These are phyloP conservation scores for Drosophila persimilis DNA, from an alignment of 1,140 invertebrate species.

Conservation along the genomic window DNA sequence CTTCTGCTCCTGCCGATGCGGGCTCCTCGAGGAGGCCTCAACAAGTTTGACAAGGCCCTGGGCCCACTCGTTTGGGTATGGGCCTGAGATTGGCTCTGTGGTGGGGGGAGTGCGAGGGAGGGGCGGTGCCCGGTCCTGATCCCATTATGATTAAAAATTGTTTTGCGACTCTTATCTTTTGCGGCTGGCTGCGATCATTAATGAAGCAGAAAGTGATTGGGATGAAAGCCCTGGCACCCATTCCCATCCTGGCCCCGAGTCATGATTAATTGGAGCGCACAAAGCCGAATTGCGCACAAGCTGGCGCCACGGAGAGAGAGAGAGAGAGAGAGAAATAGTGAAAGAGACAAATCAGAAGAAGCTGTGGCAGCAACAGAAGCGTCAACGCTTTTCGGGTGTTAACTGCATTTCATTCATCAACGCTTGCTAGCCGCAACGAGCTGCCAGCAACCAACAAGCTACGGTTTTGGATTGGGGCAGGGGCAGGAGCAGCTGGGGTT, in stretches of 20 bases:
- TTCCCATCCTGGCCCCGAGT: constrained; percentile 18
- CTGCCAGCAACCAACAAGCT: constrained; percentile 27
- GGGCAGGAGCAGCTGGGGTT: constrained; percentile 9
- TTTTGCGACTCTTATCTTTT: constrained; percentile 64
- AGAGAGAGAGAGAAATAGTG: no score
- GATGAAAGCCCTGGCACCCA: constrained; percentile 1
- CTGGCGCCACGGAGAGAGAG: constrained; percentile 15
- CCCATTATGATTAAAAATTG: constrained; percentile 78
- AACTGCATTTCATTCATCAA: constrained; percentile 81
- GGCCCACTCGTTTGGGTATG: constrained; percentile 2
- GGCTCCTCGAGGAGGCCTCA: constrained; percentile 53
- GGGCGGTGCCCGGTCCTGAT: constrained; percentile 22
- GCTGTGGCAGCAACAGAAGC: constrained; percentile 23
- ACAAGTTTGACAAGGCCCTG: constrained; percentile 69
- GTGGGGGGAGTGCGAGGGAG: not conserved
- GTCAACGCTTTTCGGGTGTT: constrained; percentile 61
- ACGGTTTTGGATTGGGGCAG: constrained; percentile 1
- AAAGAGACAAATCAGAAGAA: constrained; percentile 56
- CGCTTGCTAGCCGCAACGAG: constrained; percentile 72
- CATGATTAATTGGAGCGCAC: constrained; percentile 70
- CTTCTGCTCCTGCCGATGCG: constrained; percentile 44
- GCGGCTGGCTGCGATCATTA: constrained; percentile 56
- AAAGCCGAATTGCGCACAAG: constrained; percentile 39
- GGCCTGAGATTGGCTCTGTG: constrained; percentile 1
- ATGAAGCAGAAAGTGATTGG: constrained; percentile 60